Conservation (phyloP, 2,888 invertebrate genomes). For the Parelbella ahira region DNA sequence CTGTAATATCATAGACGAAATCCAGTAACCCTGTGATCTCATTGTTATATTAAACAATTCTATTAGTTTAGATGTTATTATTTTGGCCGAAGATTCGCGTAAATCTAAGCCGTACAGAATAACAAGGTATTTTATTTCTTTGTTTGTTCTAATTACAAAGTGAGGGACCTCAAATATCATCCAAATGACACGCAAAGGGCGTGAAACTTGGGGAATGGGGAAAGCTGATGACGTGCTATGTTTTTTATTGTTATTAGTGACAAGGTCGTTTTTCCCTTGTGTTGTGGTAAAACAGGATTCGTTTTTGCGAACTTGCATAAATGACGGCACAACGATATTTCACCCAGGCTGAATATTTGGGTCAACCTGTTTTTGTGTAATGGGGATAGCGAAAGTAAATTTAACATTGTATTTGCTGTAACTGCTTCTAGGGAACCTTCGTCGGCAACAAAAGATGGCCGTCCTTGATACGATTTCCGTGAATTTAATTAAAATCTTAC, state of each 20-base stretch:
- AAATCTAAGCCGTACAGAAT: conserved; percentile 7
- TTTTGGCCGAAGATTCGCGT: background rate
- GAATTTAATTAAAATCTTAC: conserved; percentile 76
- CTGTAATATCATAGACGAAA: too few species aligned
- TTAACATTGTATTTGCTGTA: conserved; percentile 72
- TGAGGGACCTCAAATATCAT: conserved; percentile 55
- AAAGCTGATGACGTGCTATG: conserved; percentile 50
- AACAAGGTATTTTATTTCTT: conserved; percentile 41
- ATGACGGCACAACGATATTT: conserved; percentile 73
- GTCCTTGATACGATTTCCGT: conserved; percentile 64
- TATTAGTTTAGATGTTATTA: too few species aligned
- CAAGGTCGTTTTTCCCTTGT: conserved; percentile 56
- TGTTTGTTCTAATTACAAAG: conserved; percentile 57
- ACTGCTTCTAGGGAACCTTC: conserved; percentile 65
- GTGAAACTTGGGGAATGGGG: conserved; percentile 44
- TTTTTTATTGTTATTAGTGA: conserved; percentile 51
- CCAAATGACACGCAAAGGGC: conserved; percentile 61
- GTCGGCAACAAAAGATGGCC: conserved; percentile 66
- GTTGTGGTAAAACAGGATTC: conserved; percentile 57
- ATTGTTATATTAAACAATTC: too few species aligned
- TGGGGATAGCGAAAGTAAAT: conserved; percentile 74
- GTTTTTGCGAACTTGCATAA: conserved; percentile 76
- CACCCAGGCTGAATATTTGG: conserved; percentile 71
- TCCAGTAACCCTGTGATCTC: too few species aligned
- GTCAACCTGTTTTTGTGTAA: conserved; percentile 79